Percentiles rank a stretch among this genome's conserved stretches.
Evolutionary conservation across 2,113 vertebrate species (phyloP).

Genomic region (Melanocharis versteri): DNA sequence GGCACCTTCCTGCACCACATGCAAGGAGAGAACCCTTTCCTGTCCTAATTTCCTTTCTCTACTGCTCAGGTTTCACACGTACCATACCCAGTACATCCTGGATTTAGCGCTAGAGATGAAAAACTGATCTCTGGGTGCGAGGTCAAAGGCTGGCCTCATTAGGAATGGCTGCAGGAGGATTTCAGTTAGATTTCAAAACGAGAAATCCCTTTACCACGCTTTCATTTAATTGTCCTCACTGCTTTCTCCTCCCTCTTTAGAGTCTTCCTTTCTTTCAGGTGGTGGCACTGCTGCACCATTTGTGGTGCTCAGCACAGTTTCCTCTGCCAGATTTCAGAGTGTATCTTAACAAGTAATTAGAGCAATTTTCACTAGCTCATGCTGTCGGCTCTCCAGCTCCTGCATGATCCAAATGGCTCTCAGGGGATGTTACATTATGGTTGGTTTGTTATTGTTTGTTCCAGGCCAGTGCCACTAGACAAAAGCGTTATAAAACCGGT

Average conservation of each 20-base stretch:
- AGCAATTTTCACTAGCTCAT: conserved; percentile 38
- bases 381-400: conserved; percentile 36
- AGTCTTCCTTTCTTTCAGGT: conserved; percentile 48
- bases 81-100: neutral
- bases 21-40: neutral
- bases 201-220: neutral
- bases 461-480: conserved; percentile 61
- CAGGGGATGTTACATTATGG: conserved; percentile 60
- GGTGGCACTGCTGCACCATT: conserved; percentile 63
- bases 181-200: neutral
- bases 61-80: neutral
- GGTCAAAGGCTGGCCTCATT: neutral
- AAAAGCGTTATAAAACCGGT: conserved; percentile 47
- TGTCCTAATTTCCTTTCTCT: neutral
- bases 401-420: conserved; percentile 56
- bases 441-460: conserved; percentile 66
- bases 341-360: conserved; percentile 45
- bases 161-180: neutral
- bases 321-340: neutral
- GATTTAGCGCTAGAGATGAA: neutral
- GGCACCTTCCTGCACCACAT: neutral
- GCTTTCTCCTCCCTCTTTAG: neutral
- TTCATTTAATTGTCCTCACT: neutral
- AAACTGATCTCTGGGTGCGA: neutral
- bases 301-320: neutral